phyloP scores from a whole-genome alignment of 2,888 invertebrate genomes.

The Taphrorychus bicolor region DNA sequence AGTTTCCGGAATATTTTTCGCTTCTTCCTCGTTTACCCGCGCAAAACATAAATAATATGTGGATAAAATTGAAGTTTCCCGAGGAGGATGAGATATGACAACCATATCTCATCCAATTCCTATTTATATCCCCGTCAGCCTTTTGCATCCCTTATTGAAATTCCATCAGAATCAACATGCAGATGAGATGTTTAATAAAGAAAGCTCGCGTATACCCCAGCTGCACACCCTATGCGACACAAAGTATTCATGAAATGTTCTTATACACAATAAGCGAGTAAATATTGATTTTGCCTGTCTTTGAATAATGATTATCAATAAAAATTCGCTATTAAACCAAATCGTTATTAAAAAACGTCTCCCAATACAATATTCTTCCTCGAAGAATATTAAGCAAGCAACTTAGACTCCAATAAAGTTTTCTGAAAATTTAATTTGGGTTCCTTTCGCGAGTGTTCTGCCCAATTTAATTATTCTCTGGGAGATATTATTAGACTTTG shows the following conservation, averaged over 20 bases:
- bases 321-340: not conserved
- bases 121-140: conserved; percentile 9
- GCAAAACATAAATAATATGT: conserved; percentile 13
- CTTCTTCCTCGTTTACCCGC: not conserved
- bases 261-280: too few species aligned
- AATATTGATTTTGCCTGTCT: too few species aligned
- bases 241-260: too few species aligned
- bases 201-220: conserved; percentile 26
- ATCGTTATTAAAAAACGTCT: not conserved
- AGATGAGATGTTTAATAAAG: conserved; percentile 55
- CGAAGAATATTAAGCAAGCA: not conserved
- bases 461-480: not conserved
- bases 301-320: not conserved
- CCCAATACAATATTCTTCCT: not conserved
- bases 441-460: not conserved
- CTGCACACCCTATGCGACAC: not conserved
- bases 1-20: not conserved
- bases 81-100: conserved; percentile 18
- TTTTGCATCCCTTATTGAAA: conserved; percentile 47
- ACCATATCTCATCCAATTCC: conserved; percentile 7
- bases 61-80: conserved; percentile 18
- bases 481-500: not conserved
- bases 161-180: conserved; percentile 52
- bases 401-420: not conserved
- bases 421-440: not conserved